Evolutionary conservation across 2,888 invertebrate species (phyloP).

Genomic region (Trilocha varians): DNA sequence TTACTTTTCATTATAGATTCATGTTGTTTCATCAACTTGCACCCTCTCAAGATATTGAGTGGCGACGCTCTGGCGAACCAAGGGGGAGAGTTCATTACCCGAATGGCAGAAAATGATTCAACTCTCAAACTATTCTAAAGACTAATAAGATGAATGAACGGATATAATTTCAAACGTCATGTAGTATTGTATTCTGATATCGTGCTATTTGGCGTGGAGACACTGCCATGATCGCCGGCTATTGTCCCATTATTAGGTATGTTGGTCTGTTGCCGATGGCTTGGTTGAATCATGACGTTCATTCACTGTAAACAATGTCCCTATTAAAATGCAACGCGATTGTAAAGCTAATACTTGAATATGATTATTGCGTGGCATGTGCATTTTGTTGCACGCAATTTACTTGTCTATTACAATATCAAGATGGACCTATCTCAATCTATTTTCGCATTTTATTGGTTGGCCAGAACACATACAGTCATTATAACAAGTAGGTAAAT

Average conservation of each 20-base stretch:
- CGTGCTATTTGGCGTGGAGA: not conserved
- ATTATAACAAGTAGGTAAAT: no score
- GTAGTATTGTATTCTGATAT: not conserved
- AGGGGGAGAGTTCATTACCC: no score
- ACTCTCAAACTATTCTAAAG: not conserved
- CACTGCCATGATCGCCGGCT: not conserved
- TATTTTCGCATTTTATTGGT: no score
- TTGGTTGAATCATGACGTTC: not conserved
- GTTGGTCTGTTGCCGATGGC: not conserved
- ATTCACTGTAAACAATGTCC: not conserved
- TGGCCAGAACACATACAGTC: no score
- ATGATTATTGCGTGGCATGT: not conserved
- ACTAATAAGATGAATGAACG: not conserved
- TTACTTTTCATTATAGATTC: no score
- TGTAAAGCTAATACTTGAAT: not conserved
- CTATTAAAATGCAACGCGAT: not conserved
- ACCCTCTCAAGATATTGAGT: no score
- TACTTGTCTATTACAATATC: not conserved
- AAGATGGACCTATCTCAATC: no score
- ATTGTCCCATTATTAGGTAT: not conserved
- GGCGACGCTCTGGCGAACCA: no score
- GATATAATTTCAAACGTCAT: not conserved
- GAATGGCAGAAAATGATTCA: not conserved
- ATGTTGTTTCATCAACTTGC: no score
- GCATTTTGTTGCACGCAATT: not conserved